Conservation (phyloP, 2,797 vertebrate genomes). For the Manis javanica region DNA sequence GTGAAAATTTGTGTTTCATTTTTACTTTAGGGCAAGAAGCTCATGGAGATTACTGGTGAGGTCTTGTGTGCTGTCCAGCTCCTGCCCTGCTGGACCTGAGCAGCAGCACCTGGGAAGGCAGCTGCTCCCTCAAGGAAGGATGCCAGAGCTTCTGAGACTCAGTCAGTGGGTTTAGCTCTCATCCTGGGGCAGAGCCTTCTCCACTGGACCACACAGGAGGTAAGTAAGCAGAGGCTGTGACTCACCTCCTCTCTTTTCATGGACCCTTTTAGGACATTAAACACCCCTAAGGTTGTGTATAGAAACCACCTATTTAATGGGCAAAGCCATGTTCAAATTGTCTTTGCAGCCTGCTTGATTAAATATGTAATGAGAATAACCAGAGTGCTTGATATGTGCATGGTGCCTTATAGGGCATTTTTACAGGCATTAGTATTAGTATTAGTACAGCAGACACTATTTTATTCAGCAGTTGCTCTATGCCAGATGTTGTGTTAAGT, state of each 20-base stretch:
- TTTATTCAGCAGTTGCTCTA: not conserved
- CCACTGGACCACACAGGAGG: not conserved
- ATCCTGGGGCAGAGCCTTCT: not conserved
- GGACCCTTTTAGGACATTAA: not conserved
- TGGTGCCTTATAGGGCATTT: not conserved
- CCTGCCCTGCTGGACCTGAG: not conserved
- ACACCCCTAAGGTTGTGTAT: not conserved
- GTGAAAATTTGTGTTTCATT: slow-evolving; percentile 46
- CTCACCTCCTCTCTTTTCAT: not conserved
- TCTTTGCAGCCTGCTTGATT: not conserved
- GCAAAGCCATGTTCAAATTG: not conserved
- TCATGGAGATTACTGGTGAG: not conserved
- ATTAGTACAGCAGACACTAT: not conserved
- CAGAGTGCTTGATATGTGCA: not conserved
- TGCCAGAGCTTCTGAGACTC: not conserved
- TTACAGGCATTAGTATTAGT: not conserved
- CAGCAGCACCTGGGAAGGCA: not conserved
- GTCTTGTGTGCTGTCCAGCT: not conserved
- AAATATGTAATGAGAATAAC: slow-evolving; percentile 3
- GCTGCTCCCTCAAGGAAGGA: not conserved
- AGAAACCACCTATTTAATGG: not conserved
- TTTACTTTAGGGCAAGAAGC: slow-evolving; percentile 3
- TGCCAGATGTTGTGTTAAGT: not conserved
- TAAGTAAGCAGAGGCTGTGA: not conserved
- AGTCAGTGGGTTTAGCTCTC: not conserved